Conservation (phyloP, 2,113 vertebrate genomes). For the Baryphthengus martii region DNA sequence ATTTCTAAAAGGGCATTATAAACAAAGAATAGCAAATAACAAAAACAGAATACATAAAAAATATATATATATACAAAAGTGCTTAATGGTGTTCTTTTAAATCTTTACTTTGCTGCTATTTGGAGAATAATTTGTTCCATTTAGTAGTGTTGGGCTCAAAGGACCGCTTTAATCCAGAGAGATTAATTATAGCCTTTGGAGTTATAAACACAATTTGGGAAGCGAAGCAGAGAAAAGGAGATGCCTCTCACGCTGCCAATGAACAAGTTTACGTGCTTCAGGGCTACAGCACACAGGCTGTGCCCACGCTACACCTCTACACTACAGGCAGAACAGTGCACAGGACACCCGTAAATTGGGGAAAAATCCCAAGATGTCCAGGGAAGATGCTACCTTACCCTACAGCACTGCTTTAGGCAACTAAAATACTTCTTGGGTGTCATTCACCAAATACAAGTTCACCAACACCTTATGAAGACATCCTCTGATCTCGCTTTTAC, state of each 20-base stretch:
- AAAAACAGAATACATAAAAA: background rate
- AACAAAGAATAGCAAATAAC: constrained; percentile 29
- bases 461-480: accelerated
- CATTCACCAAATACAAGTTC: background rate
- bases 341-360: background rate
- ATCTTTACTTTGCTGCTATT: constrained; percentile 58
- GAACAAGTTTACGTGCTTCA: background rate
- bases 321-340: background rate
- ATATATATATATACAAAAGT: background rate
- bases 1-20: constrained; percentile 19
- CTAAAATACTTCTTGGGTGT: background rate
- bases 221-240: background rate
- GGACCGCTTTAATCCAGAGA: constrained; percentile 53
- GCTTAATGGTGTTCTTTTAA: constrained; percentile 37
- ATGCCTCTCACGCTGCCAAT: background rate
- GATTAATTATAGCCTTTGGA: constrained; percentile 65
- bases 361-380: background rate
- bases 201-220: constrained; percentile 18
- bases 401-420: background rate
- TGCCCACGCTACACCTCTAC: background rate
- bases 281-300: background rate
- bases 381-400: background rate
- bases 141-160: constrained; percentile 57
- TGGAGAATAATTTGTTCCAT: constrained; percentile 62
- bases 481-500: background rate